phyloP scores from a whole-genome alignment of 2,113 vertebrate species.

The Nothoprocta pentlandii region DNA sequence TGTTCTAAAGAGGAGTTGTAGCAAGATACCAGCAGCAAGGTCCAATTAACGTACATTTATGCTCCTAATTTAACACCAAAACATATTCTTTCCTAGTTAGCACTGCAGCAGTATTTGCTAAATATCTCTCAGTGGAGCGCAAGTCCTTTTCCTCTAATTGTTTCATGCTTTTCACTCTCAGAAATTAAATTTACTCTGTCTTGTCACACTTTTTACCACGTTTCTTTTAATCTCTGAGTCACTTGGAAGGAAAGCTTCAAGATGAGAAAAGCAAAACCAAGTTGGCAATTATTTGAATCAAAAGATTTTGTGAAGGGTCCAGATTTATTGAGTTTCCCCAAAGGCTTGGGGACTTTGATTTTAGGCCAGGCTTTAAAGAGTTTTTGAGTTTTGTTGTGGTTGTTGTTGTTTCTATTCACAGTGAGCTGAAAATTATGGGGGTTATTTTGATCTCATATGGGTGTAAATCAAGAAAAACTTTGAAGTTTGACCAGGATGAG shows the following conservation, averaged over 20 bases:
- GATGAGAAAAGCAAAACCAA: not conserved
- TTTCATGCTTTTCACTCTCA: slow-evolving; percentile 13
- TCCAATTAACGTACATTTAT: slow-evolving; percentile 29
- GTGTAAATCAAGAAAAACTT: not conserved
- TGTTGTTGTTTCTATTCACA: not conserved
- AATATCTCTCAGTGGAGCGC: not conserved
- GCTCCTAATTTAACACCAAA: not conserved
- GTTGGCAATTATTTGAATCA: not conserved
- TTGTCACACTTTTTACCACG: not conserved
- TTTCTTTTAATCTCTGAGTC: slow-evolving; percentile 7
- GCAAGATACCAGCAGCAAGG: not conserved
- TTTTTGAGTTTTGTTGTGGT: no score
- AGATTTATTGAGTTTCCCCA: not conserved
- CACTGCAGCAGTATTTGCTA: not conserved
- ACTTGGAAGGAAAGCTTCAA: not conserved
- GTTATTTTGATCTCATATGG: slow-evolving; percentile 2
- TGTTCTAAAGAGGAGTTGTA: not conserved
- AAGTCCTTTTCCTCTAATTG: slow-evolving; percentile 2
- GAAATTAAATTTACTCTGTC: slow-evolving; percentile 8
- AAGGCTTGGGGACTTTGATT: slow-evolving; percentile 6
- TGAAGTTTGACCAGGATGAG: not conserved
- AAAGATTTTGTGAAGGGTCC: not conserved
- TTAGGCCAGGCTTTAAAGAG: not conserved
- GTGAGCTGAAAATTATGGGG: not conserved
- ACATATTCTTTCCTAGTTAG: not conserved